These are phyloP conservation scores for Neocrepidodera transversa DNA, from an alignment of 2,888 invertebrate species.

Conservation along the genomic window DNA sequence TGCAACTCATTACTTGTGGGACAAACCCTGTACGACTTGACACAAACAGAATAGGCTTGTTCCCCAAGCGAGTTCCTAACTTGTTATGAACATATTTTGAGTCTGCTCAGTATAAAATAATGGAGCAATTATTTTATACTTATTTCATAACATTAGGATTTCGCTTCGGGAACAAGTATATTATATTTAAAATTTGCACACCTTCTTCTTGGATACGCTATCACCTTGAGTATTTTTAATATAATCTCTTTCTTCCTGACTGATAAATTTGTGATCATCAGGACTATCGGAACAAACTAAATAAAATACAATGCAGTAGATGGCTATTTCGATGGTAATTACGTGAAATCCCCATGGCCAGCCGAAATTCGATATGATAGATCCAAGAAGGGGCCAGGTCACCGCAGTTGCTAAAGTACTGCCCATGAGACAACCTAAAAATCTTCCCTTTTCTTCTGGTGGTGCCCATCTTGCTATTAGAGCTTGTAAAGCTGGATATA, in stretches of 20 bases:
- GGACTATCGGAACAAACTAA: conserved; percentile 65
- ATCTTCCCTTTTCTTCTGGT: conserved; percentile 74
- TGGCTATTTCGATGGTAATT: conserved; percentile 55
- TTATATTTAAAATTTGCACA: conserved; percentile 10
- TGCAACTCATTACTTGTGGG: no score
- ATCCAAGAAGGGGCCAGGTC: conserved; percentile 72
- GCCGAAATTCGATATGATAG: conserved; percentile 67
- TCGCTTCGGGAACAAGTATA: no score
- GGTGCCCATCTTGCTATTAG: conserved; percentile 77
- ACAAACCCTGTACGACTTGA: no score
- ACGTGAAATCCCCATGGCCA: conserved; percentile 65
- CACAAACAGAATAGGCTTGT: no score
- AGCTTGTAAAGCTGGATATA: conserved; percentile 70
- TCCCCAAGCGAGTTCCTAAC: no score
- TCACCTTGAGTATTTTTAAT: conserved; percentile 58
- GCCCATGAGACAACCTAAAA: conserved; percentile 74
- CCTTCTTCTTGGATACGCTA: conserved; percentile 40
- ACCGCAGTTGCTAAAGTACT: conserved; percentile 75
- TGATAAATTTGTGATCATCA: conserved; percentile 63
- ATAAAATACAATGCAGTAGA: conserved; percentile 59
- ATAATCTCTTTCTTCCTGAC: conserved; percentile 66
- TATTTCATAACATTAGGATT: no score
- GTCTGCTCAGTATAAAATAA: no score
- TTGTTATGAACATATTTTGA: no score
- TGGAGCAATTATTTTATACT: no score